A percentile compares a stretch with the other conserved stretches of the same genome.
Evolutionary conservation across 2,113 vertebrate genomes (phyloP).

Genomic region (Jaculus jaculus): DNA sequence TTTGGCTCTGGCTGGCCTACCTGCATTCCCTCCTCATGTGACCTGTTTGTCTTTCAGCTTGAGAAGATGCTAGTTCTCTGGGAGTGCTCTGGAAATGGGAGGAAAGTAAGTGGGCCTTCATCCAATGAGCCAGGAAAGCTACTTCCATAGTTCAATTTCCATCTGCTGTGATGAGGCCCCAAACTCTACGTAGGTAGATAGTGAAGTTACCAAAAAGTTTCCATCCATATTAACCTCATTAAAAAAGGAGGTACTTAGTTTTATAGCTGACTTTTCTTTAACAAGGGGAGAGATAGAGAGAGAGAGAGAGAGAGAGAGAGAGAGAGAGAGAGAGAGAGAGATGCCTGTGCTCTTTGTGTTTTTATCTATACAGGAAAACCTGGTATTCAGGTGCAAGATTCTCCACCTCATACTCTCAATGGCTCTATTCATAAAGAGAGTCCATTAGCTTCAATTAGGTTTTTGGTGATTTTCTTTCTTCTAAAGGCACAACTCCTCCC

Average conservation of each 20-base stretch:
- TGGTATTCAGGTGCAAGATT: neutral
- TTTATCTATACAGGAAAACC: slow-evolving; percentile 57
- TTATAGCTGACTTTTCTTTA: neutral
- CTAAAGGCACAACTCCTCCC: slow-evolving; percentile 26
- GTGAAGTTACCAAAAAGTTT: neutral
- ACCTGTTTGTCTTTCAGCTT: neutral
- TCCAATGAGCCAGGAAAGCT: neutral
- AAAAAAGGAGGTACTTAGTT: neutral
- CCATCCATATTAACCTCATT: neutral
- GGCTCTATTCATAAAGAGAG: slow-evolving; percentile 9
- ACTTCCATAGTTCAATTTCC: neutral
- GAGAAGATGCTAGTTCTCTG: neutral
- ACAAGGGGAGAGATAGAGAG: neutral
- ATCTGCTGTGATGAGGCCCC: too few relatives aligned
- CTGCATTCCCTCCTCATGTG: neutral
- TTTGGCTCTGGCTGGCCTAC: neutral
- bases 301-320: neutral
- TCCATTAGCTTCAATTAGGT: slow-evolving; percentile 38
- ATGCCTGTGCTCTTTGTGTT: neutral
- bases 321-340: neutral
- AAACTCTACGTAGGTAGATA: neutral
- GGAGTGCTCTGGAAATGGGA: neutral
- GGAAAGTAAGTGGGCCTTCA: neutral
- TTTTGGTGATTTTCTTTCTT: neutral
- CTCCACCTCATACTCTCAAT: neutral